These are phyloP conservation scores for Prolemur simus DNA, from an alignment of 2,113 vertebrate species.

Conservation along the genomic window DNA sequence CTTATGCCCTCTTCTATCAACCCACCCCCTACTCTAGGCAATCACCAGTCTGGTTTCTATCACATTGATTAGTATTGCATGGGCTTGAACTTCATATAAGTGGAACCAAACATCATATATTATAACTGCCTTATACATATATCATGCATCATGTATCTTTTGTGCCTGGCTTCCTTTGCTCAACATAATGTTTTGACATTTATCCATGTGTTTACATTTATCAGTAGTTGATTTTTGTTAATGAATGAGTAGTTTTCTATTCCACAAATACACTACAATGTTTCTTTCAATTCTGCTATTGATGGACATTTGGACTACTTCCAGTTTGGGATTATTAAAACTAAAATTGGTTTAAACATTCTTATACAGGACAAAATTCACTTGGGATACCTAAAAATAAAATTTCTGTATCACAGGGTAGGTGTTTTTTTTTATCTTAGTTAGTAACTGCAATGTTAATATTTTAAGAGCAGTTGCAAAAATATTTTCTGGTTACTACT, in stretches of 20 bases:
- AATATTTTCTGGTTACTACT: neutral
- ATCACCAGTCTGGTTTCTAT: neutral
- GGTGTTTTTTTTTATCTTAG: neutral
- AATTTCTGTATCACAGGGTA: neutral
- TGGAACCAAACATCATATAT: neutral
- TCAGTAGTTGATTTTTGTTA: neutral
- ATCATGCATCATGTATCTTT: neutral
- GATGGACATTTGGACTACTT: neutral
- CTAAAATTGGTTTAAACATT: neutral
- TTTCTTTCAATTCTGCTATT: neutral
- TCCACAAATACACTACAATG: neutral
- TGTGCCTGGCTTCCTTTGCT: neutral
- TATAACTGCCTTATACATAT: neutral
- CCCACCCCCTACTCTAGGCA: neutral
- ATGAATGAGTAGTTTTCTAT: neutral
- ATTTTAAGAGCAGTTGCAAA: neutral
- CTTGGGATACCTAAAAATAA: neutral
- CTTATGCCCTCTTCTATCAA: neutral
- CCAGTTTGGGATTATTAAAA: neutral
- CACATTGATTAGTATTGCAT: neutral
- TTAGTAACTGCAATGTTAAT: neutral
- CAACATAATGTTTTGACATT: neutral
- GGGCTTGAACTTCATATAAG: neutral
- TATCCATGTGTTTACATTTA: neutral
- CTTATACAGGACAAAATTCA: neutral